Base-by-base conservation (phyloP, 2,113 vertebrate genomes). In the Acanthochromis polyacanthus region DNA sequence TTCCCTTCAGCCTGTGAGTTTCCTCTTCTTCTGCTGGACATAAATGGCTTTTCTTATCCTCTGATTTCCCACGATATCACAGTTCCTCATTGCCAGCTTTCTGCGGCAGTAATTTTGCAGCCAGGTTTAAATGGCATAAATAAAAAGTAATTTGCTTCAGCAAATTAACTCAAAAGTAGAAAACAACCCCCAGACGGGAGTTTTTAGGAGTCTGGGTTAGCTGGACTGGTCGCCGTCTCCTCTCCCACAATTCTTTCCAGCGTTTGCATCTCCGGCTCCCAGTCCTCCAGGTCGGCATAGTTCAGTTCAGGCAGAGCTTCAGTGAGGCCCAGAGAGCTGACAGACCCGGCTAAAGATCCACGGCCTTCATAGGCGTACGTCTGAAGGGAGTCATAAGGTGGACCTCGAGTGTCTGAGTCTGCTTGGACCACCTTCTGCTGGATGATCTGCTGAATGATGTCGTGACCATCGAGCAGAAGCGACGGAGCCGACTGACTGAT, bases 331-430 rank as follows among this genome's bases (percentile, higher is more conserved):
- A 98, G 88, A 0, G 97, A 97, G 88, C 97, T 98, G 88, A 98
- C 95, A 10, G 97, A 98, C 3, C 97, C 97, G 0, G 95, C 89
- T 68, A 95, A 94, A 4, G 97, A 98, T 16, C 96, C 93, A 14
- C 92, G 93, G 25, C 97, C 97, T 82, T 98, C 97, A 4, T 98
- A 98, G 17, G 97, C 96, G 0, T 97, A 98, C 36, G 97, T 98
- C 90, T 98, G 97, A 61, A 98, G 93, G 6, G 97, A 98, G 92
- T 98, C 97, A 78, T 98, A 98, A 0, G 97, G 97, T 5, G 97
- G 97, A 0, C 96, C 96, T 0, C 95, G 95, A 14, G 89, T 95
- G 87, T 98, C 97, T 10, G 88, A 85, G 83, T 98, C 95, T 0
- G 96, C 97, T 72, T 97, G 94, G 1, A 86, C 93, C 85, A 98